These are phyloP conservation scores for Aethes cnicana DNA, from an alignment of 2,888 invertebrate species.

Conservation along the genomic window DNA sequence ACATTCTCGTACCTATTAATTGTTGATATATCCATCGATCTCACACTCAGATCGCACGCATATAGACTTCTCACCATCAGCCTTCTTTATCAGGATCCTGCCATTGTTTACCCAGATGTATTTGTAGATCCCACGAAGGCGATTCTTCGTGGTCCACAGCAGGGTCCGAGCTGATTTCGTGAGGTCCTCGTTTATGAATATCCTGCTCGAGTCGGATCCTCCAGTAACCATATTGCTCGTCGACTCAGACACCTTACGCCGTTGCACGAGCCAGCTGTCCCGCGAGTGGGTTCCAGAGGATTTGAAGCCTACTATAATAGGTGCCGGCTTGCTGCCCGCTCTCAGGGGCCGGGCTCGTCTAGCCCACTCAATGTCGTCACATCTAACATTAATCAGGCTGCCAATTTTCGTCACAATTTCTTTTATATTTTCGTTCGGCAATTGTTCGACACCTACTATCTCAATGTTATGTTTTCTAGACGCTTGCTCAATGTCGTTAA, in stretches of 20 bases:
- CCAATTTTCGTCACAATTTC: conserved; percentile 13
- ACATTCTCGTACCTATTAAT: too few species aligned
- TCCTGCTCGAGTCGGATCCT: too few species aligned
- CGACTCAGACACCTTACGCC: too few species aligned
- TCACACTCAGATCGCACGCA: background rate
- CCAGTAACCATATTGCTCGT: too few species aligned
- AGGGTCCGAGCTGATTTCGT: background rate
- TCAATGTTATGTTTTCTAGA: conserved; percentile 19
- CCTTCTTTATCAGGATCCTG: background rate
- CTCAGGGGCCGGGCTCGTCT: background rate
- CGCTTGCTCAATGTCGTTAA: conserved; percentile 15
- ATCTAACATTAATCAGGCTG: background rate
- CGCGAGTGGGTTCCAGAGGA: background rate
- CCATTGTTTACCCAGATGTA: background rate
- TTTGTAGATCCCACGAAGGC: background rate
- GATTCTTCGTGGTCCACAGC: background rate
- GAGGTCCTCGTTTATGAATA: background rate
- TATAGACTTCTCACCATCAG: background rate
- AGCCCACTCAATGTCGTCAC: conserved; percentile 5
- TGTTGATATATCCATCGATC: background rate
- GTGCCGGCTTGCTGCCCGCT: background rate
- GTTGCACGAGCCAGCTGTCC: background rate
- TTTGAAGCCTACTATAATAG: background rate
- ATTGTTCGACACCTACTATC: conserved; percentile 22
- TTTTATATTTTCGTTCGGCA: conserved; percentile 18